Base-by-base conservation (phyloP, 2,797 vertebrate species). In the Chaunax sp. region DNA sequence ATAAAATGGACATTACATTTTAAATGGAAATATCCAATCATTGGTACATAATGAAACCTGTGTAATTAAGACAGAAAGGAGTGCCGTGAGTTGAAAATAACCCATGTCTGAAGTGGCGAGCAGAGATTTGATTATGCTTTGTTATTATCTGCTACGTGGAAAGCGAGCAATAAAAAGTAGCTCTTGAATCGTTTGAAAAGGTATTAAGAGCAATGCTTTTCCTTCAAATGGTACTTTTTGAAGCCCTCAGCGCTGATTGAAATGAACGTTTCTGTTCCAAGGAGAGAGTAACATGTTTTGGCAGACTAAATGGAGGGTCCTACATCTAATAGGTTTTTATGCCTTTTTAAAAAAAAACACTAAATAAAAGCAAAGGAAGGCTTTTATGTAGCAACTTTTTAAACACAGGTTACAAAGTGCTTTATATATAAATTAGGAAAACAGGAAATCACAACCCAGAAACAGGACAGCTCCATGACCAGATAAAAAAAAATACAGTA, bases 41-140 rank as follows among this genome's bases (percentile, higher is more conserved):
- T 28, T 0, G 1, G 43, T 20, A 9, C 43, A 64, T 28, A 49
- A 64, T 64, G 64, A 68, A n/a, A 41, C 47, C 43, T 35, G 22
- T 64, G 19, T 49, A 68, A 71, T 64, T 73, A 57, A 46, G 64
- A n/a, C 10, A 10, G 6, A 59, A 58, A 49, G 35, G 13, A 33
- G 44, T 40, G 19, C 13, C 23, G 16, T 15, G 30, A 20, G 38
- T 23, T 6, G 28, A 28, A 25, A 30, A 3, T 4, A 62, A 22
- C 23, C 12, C 9, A 20, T 33, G 19, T 47, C 35, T 52, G 23
- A 16, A n/a, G 13, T 28, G 61, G 9, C 40, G 20, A 18, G 18
- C 9, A 4, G 38, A 49, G 38, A 52, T 47, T 12, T n/a, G 38
- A 28, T 65, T 30, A 33, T 56, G 10, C 5, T 52, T 58, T 57